A percentile compares a stretch with the other conserved stretches of the same genome.
Conservation (phyloP, 2,888 invertebrate genomes). For the Rhamnusium bicolor region DNA sequence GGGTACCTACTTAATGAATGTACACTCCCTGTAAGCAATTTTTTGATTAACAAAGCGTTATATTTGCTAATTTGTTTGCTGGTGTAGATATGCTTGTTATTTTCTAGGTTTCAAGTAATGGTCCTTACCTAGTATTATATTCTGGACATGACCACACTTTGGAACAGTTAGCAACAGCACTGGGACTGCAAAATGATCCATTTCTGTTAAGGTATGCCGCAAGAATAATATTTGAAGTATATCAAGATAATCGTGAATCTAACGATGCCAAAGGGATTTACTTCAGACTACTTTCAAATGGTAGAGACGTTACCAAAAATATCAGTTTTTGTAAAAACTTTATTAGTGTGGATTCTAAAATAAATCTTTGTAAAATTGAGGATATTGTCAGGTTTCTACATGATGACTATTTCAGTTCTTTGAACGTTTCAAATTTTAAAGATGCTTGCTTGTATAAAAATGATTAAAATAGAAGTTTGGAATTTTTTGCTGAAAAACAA, state of each 20-base stretch:
- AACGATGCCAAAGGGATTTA: constrained; percentile 79
- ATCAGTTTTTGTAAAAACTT: constrained; percentile 85
- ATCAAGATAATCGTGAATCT: constrained; percentile 75
- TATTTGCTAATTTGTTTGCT: too few relatives aligned
- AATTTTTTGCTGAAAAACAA: neutral
- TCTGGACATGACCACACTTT: constrained; percentile 95
- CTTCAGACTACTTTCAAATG: constrained; percentile 89
- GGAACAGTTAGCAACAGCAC: constrained; percentile 85
- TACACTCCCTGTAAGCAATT: too few relatives aligned
- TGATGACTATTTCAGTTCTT: constrained; percentile 86
- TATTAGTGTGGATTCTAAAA: constrained; percentile 73
- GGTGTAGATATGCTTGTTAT: neutral
- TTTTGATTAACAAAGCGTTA: too few relatives aligned
- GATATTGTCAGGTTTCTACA: constrained; percentile 90
- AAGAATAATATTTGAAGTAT: constrained; percentile 90
- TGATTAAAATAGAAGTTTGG: neutral
- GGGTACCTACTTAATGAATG: too few relatives aligned
- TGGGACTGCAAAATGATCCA: constrained; percentile 80
- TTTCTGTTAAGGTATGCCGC: constrained; percentile 87
- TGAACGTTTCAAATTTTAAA: constrained; percentile 92
- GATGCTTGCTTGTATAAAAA: constrained; percentile 77
- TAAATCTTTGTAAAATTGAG: constrained; percentile 86
- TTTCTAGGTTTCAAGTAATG: constrained; percentile 65
- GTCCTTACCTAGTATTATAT: constrained; percentile 68
- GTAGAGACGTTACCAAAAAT: constrained; percentile 87